These are phyloP conservation scores for Drosophila longiperda DNA, from an alignment of 2,888 invertebrate species.

Conservation along the genomic window DNA sequence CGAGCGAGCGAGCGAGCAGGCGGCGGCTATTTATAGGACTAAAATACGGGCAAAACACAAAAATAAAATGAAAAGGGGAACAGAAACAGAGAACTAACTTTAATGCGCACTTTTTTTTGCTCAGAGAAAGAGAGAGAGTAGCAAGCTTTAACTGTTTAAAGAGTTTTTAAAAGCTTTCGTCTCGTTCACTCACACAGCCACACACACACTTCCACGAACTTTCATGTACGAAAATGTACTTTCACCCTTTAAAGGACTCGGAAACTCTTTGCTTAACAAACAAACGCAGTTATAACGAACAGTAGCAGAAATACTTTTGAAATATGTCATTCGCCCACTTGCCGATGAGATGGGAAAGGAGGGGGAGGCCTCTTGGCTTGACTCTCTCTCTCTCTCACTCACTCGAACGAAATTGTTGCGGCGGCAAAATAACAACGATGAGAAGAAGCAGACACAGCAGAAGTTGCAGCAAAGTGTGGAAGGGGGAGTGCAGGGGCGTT, in stretches of 20 bases:
- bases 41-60: constrained; percentile 25
- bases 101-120: constrained; percentile 51
- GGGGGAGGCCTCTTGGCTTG: constrained; percentile 19
- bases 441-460: constrained; percentile 60
- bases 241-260: constrained; percentile 77
- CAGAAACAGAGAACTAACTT: constrained; percentile 48
- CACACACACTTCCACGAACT: constrained; percentile 36
- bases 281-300: constrained; percentile 28
- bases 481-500: constrained; percentile 55
- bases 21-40: constrained; percentile 59
- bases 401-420: constrained; percentile 59
- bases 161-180: constrained; percentile 29
- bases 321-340: constrained; percentile 68
- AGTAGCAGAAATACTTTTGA: constrained; percentile 55
- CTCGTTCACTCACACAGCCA: constrained; percentile 22
- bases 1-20: constrained; percentile 18
- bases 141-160: constrained; percentile 59
- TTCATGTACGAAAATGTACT: constrained; percentile 52
- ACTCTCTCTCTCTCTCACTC: constrained; percentile 13
- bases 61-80: constrained; percentile 11
- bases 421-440: constrained; percentile 77
- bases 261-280: constrained; percentile 31
- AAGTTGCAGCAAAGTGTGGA: constrained; percentile 60
- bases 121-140: constrained; percentile 21
- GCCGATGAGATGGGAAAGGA: constrained; percentile 2